phyloP scores from a whole-genome alignment of 2,888 invertebrate species.

The Malthinus flaveolus region DNA sequence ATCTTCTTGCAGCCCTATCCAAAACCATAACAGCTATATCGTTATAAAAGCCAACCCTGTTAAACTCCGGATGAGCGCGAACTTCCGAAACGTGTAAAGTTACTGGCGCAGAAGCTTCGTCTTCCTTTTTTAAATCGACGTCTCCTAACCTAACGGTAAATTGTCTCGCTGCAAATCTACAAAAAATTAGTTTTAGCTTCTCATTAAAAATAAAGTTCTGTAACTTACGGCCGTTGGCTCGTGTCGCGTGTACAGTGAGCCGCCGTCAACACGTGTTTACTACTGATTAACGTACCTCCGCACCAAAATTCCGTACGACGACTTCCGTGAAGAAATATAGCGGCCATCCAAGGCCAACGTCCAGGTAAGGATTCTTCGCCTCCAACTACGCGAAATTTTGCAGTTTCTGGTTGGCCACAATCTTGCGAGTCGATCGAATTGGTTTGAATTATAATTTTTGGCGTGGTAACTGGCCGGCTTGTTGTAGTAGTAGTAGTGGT shows the following conservation, averaged over 20 bases:
- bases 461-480: conserved; percentile 6
- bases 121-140: conserved; percentile 80
- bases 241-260: conserved; percentile 93
- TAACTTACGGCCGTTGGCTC: conserved; percentile 81
- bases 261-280: conserved; percentile 81
- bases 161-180: conserved; percentile 83
- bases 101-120: conserved; percentile 82
- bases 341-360: conserved; percentile 96
- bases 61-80: conserved; percentile 82
- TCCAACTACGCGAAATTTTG: conserved; percentile 87
- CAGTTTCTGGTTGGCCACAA: conserved; percentile 81
- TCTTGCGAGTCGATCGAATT: conserved; percentile 51
- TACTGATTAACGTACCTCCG: conserved; percentile 85
- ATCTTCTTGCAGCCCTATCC: conserved; percentile 74
- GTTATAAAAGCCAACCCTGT: conserved; percentile 90
- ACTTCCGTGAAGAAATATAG: conserved; percentile 85
- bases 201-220: neutral
- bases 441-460: conserved; percentile 8
- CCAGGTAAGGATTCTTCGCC: conserved; percentile 84
- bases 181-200: conserved; percentile 21
- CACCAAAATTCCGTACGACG: conserved; percentile 91
- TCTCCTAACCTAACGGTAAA: conserved; percentile 89
- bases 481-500: conserved; percentile 32
- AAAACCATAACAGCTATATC: conserved; percentile 87
- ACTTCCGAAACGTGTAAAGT: conserved; percentile 79